Conservation (phyloP, 2,797 vertebrate species). For the Myotis planiceps region DNA sequence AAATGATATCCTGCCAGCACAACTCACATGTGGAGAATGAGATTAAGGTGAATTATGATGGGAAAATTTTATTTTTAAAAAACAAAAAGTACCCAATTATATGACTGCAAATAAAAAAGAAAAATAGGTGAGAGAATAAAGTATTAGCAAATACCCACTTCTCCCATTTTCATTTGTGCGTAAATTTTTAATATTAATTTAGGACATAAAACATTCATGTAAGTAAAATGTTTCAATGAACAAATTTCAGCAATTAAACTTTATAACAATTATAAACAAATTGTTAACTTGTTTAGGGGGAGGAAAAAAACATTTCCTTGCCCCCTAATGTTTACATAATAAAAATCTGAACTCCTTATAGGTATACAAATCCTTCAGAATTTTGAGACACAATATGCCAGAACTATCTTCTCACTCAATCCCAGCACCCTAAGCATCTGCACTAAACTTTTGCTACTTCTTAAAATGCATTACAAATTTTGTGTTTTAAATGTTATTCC, state of each 20-base stretch:
- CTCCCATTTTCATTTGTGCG: neutral
- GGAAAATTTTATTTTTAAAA: conserved; percentile 40
- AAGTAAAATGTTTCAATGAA: neutral
- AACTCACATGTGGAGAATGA: neutral
- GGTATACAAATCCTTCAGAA: neutral
- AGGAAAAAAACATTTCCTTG: neutral
- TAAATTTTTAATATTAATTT: conserved; percentile 30
- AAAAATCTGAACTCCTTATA: conserved; percentile 41
- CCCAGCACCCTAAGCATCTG: neutral
- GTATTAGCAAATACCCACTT: neutral
- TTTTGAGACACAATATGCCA: neutral
- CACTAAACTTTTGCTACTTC: neutral
- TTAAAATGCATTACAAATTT: neutral
- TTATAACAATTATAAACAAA: conserved; percentile 37
- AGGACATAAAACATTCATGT: neutral
- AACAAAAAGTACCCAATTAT: neutral
- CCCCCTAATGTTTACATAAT: conserved; percentile 22
- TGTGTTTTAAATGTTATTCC: neutral
- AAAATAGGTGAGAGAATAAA: neutral
- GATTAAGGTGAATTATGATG: neutral
- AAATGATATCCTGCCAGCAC: conserved; percentile 28
- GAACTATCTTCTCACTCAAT: neutral
- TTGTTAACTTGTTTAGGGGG: conserved; percentile 22
- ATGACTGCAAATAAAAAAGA: neutral
- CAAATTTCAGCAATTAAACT: conserved; percentile 51